phyloP scores from a whole-genome alignment of 35 echinoderm and acorn worm genomes.

The Patiria miniata region DNA sequence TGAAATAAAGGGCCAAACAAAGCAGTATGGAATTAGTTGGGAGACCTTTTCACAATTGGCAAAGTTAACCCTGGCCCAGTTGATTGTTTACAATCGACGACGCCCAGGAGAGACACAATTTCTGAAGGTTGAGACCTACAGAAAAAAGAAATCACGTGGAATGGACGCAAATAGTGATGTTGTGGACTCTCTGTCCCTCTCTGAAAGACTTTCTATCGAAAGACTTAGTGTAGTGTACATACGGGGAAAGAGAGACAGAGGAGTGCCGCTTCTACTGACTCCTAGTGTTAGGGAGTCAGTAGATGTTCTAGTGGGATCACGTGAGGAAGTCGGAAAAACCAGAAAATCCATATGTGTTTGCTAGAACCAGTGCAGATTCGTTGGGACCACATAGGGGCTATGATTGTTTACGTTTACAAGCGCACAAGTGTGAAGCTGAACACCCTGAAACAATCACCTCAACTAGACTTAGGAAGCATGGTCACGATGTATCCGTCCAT shows the following conservation, averaged over 20 bases:
- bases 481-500: slow-evolving; percentile 54
- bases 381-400: slow-evolving; percentile 9
- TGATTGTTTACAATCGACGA: slow-evolving; percentile 51
- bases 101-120: slow-evolving; percentile 51
- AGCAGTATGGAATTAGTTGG: slow-evolving; percentile 8
- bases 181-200: slow-evolving; percentile 16
- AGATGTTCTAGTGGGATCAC: slow-evolving; percentile 4
- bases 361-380: neutral
- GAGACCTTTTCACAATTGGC: slow-evolving; percentile 20
- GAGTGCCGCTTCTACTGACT: slow-evolving; percentile 42
- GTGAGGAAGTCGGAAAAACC: slow-evolving; percentile 33
- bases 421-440: slow-evolving; percentile 27
- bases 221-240: slow-evolving; percentile 23
- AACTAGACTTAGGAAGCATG: slow-evolving; percentile 54
- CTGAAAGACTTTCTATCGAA: slow-evolving; percentile 40
- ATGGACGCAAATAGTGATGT: slow-evolving; percentile 30
- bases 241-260: slow-evolving; percentile 47
- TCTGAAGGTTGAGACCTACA: slow-evolving; percentile 33
- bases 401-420: slow-evolving; percentile 39
- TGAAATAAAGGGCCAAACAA: slow-evolving; percentile 24
- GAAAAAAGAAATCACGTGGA: neutral
- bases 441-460: slow-evolving; percentile 43
- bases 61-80: slow-evolving; percentile 34
- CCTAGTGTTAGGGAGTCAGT: slow-evolving; percentile 24
- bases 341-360: slow-evolving; percentile 46